Evolutionary conservation across 2,888 invertebrate genomes (phyloP).

Genomic region (Belgica antarctica): DNA sequence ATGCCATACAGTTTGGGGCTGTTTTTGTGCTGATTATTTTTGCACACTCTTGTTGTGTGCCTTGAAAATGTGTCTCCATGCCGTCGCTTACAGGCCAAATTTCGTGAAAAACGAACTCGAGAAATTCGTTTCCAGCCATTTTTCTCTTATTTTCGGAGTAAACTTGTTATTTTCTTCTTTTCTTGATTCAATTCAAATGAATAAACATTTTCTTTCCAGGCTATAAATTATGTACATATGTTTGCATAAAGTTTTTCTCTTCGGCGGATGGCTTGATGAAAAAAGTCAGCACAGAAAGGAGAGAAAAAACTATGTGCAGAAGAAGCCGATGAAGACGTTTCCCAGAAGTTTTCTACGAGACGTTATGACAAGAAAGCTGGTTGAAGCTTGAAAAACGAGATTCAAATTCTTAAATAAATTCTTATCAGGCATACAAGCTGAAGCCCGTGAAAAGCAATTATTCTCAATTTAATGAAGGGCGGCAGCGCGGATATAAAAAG

Average conservation of each 20-base stretch:
- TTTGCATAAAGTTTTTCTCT: slow-evolving; percentile 25
- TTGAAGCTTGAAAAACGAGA: not conserved
- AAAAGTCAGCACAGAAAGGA: not conserved
- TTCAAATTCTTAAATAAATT: slow-evolving; percentile 9
- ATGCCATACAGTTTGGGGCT: not conserved
- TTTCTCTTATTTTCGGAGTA: too few species aligned
- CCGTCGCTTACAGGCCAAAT: too few species aligned
- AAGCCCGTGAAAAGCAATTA: slow-evolving; percentile 1
- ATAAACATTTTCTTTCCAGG: slow-evolving; percentile 32
- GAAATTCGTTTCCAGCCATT: too few species aligned
- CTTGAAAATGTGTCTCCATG: too few species aligned
- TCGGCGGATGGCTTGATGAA: not conserved
- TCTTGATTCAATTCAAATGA: slow-evolving; percentile 24
- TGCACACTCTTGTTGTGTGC: not conserved
- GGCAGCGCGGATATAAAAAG: not conserved
- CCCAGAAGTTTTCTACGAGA: too few species aligned
- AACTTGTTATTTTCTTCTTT: too few species aligned
- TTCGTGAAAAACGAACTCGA: too few species aligned
- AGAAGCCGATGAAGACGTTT: not conserved
- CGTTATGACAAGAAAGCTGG: not conserved
- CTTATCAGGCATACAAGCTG: not conserved
- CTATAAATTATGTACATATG: slow-evolving; percentile 39
- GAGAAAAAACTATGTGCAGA: not conserved
- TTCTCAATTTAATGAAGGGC: slow-evolving; percentile 30
- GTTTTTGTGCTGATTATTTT: slow-evolving; percentile 14